Evolutionary conservation across 2,797 vertebrate genomes (phyloP).

Genomic region (Chromobotia macracanthus): DNA sequence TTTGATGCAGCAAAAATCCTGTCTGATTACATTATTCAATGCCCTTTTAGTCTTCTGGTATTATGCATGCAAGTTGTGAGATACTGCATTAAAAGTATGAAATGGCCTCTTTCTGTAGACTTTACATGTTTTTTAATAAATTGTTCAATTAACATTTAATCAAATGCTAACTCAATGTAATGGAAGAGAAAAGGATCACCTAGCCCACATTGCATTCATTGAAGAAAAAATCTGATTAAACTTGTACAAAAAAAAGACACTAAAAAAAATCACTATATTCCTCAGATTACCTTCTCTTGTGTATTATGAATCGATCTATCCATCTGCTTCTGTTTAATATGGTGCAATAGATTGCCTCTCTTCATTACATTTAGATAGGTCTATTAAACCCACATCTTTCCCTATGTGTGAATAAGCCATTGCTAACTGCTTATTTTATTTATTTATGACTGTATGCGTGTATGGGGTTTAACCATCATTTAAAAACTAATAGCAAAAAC

Average conservation of each 20-base stretch:
- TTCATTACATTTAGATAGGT: conserved; percentile 43
- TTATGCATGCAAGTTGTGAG: conserved; percentile 63
- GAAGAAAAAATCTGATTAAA: conserved; percentile 60
- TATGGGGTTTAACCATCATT: background rate
- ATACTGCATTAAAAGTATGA: conserved; percentile 57
- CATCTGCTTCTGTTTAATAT: conserved; percentile 50
- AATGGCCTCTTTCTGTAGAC: conserved; percentile 67
- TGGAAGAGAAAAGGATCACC: conserved; percentile 60
- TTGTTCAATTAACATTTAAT: conserved; percentile 70
- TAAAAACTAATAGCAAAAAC: background rate
- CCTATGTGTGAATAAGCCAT: conserved; percentile 5
- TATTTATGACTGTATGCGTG: background rate
- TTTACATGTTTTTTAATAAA: conserved; percentile 62
- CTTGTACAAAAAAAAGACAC: conserved; percentile 41
- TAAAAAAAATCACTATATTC: conserved; percentile 66
- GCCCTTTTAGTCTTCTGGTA: conserved; percentile 62
- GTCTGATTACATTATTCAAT: conserved; percentile 49
- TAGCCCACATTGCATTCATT: conserved; percentile 39
- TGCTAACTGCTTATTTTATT: background rate
- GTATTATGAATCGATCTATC: conserved; percentile 54
- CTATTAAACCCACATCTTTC: conserved; percentile 60
- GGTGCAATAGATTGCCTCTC: conserved; percentile 31
- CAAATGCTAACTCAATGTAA: conserved; percentile 68
- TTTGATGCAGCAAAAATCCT: background rate
- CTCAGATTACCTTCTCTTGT: conserved; percentile 61